Percentiles rank a stretch among this genome's conserved stretches.
Conservation (phyloP, 2,888 invertebrate species). For the Cantharis lateralis region DNA sequence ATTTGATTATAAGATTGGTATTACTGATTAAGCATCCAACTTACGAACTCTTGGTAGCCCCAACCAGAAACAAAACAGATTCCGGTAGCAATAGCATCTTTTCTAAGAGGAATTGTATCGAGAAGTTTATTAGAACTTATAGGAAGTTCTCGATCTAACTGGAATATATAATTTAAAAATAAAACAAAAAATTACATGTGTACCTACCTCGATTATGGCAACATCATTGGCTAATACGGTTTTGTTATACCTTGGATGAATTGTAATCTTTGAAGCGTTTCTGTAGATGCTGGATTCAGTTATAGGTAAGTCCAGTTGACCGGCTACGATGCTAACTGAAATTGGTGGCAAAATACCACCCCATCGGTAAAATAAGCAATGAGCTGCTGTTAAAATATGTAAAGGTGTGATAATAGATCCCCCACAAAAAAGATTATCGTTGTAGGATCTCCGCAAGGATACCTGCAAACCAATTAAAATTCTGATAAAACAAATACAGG, state of each 20-base stretch:
- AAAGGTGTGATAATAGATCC: conserved; percentile 37
- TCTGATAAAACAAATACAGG: no score
- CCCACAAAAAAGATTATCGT: conserved; percentile 43
- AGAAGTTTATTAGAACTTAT: conserved; percentile 10
- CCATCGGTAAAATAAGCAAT: conserved; percentile 43
- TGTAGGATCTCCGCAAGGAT: conserved; percentile 41
- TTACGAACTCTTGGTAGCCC: conserved; percentile 38
- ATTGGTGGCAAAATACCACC: conserved; percentile 38
- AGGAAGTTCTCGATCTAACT: conserved; percentile 25
- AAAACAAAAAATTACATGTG: neutral
- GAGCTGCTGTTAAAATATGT: conserved; percentile 43
- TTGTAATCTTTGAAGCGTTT: conserved; percentile 35
- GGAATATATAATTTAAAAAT: neutral
- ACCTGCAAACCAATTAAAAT: conserved; percentile 29
- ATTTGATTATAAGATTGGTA: neutral
- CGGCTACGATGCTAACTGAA: conserved; percentile 37
- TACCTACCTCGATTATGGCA: conserved; percentile 39
- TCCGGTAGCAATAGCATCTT: conserved; percentile 17
- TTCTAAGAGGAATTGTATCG: conserved; percentile 24
- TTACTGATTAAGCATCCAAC: neutral
- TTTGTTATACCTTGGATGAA: conserved; percentile 37
- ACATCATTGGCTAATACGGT: conserved; percentile 38
- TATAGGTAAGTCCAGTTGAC: conserved; percentile 35
- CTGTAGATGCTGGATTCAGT: conserved; percentile 28
- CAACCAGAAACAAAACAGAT: conserved; percentile 39